Percentiles rank a stretch among this genome's conserved stretches.
These are phyloP conservation scores for Heterodera filipjevi DNA, from an alignment of 2,888 invertebrate species.

Conservation along the genomic window DNA sequence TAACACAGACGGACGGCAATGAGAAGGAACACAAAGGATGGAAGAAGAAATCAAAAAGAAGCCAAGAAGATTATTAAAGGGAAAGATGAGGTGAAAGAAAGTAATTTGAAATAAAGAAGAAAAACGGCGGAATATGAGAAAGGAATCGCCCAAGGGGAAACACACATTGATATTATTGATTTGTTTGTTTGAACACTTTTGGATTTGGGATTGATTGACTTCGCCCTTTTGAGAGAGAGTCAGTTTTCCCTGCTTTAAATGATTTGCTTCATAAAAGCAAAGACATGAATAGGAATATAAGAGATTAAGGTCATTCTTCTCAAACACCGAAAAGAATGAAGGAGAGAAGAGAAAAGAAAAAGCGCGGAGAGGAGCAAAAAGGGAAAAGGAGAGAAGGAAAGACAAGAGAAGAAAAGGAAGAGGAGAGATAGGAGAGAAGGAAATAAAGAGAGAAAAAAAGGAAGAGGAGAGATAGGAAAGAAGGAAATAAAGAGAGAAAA, in stretches of 20 bases:
- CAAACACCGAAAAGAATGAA: background rate
- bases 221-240: background rate
- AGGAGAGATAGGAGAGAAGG: background rate
- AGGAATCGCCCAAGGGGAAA: background rate
- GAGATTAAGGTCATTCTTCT: conserved; percentile 6
- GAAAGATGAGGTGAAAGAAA: background rate
- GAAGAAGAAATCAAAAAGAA: background rate
- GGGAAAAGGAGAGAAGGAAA: too few relatives aligned
- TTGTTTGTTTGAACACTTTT: background rate
- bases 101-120: background rate
- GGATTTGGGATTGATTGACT: background rate
- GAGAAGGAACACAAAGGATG: background rate
- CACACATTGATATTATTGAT: background rate
- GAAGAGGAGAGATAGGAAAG: background rate
- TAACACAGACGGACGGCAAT: background rate
- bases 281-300: background rate
- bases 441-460: background rate
- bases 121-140: background rate
- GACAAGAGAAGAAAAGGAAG: background rate
- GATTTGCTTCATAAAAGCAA: background rate
- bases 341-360: background rate
- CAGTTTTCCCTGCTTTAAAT: background rate
- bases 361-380: background rate
- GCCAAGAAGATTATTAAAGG: conserved; percentile 9
- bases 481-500: background rate